These are phyloP conservation scores for Agrotis puta DNA, from an alignment of 2,888 invertebrate genomes.

Conservation along the genomic window DNA sequence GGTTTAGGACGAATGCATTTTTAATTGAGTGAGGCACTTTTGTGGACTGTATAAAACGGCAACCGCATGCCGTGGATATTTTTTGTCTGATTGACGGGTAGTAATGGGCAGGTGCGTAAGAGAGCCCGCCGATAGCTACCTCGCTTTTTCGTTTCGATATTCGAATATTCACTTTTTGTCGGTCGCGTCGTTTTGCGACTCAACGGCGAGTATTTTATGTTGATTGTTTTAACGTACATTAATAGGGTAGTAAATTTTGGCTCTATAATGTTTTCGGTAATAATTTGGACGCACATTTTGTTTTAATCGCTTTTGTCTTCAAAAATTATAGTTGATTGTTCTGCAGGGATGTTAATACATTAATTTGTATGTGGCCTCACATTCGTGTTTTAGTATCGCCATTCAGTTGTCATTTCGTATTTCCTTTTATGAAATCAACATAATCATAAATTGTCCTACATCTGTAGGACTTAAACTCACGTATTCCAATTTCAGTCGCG, in stretches of 20 bases:
- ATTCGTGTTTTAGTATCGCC: conserved; percentile 16
- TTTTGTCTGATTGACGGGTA: conserved; percentile 90
- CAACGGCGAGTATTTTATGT: conserved; percentile 75
- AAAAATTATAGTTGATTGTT: conserved; percentile 7
- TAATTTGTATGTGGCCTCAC: conserved; percentile 46
- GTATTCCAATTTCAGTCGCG: conserved; percentile 51
- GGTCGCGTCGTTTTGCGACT: conserved; percentile 80
- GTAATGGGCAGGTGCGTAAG: conserved; percentile 90
- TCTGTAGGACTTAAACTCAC: conserved; percentile 33
- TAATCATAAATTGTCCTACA: conserved; percentile 40
- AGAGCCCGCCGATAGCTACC: conserved; percentile 85
- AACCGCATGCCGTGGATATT: conserved; percentile 88
- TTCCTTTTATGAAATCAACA: conserved; percentile 46
- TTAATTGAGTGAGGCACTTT: conserved; percentile 91
- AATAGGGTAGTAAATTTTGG: conserved; percentile 75
- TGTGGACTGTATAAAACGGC: conserved; percentile 90
- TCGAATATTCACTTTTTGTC: conserved; percentile 82
- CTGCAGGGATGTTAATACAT: conserved; percentile 33
- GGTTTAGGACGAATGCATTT: conserved; percentile 90
- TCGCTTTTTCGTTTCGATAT: conserved; percentile 85
- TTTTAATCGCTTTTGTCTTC: conserved; percentile 29
- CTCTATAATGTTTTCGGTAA: conserved; percentile 51
- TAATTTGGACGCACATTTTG: conserved; percentile 25
- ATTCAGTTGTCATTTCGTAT: conserved; percentile 38
- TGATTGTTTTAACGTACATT: conserved; percentile 75